Conservation (phyloP, 2,113 vertebrate genomes). For the Halichoerus grypus region DNA sequence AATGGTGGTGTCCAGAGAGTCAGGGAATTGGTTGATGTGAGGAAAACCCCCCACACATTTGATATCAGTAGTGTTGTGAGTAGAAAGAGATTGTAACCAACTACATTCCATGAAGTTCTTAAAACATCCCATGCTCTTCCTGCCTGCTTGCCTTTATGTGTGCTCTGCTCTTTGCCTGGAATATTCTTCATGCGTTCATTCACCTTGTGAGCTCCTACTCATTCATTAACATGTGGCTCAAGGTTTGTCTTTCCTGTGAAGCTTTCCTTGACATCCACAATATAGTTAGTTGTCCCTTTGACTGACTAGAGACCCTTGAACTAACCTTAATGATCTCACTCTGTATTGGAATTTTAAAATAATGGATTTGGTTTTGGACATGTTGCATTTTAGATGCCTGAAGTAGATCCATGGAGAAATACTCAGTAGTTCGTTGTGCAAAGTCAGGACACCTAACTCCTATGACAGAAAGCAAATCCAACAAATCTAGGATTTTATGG, state of each 20-base stretch:
- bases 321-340: neutral
- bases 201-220: neutral
- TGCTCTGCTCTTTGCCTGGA: neutral
- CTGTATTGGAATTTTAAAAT: neutral
- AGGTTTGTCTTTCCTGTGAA: neutral
- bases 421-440: neutral
- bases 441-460: neutral
- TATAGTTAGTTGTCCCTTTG: neutral
- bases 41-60: neutral
- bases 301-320: neutral
- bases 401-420: neutral
- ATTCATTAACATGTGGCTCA: neutral
- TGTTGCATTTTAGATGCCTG: neutral
- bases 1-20: neutral
- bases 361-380: neutral
- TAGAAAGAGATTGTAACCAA: neutral
- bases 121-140: neutral
- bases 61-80: neutral
- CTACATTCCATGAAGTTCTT: neutral
- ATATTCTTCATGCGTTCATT: neutral
- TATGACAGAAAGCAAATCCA: neutral
- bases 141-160: neutral
- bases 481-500: neutral
- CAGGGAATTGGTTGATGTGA: neutral
- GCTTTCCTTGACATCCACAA: neutral